Conservation (phyloP, 2,113 vertebrate genomes). For the Gymnocephalus cernua region DNA sequence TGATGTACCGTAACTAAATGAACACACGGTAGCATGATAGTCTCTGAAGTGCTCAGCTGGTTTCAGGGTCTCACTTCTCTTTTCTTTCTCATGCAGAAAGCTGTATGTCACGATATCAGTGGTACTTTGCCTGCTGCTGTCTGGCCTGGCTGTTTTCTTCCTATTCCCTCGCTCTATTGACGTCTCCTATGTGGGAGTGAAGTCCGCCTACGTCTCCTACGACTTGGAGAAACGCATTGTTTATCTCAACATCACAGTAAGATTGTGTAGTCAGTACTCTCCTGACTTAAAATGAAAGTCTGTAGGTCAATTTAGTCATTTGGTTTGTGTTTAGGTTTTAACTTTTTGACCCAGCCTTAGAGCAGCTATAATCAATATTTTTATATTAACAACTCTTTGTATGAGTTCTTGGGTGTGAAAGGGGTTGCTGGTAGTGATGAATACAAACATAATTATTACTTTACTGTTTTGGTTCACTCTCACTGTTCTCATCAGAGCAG, state of each 20-base stretch:
- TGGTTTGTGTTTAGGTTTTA: not conserved
- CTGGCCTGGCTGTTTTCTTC: constrained; percentile 95
- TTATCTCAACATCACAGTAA: constrained; percentile 97
- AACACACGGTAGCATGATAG: not conserved
- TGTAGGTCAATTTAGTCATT: not conserved
- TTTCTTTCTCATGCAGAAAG: constrained; percentile 84
- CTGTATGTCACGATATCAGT: constrained; percentile 96
- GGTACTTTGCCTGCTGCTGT: constrained; percentile 92
- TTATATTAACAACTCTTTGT: not conserved
- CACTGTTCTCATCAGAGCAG: not conserved
- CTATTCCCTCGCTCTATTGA: constrained; percentile 97
- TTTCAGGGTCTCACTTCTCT: constrained; percentile 52
- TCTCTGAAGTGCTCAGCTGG: constrained; percentile 22
- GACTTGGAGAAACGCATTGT: constrained; percentile 88
- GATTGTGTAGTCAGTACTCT: constrained; percentile 7
- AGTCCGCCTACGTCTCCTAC: constrained; percentile 93
- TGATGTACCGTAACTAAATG: constrained; percentile 3
- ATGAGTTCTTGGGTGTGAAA: not conserved
- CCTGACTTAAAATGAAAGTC: not conserved
- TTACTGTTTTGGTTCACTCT: not conserved
- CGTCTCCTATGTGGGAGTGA: constrained; percentile 94
- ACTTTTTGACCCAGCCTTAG: not conserved
- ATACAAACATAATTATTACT: not conserved
- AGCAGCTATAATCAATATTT: not conserved
- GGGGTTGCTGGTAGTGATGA: not conserved